These are phyloP conservation scores for Accipiter cooperii DNA, from an alignment of 2,113 vertebrate species.

Conservation along the genomic window DNA sequence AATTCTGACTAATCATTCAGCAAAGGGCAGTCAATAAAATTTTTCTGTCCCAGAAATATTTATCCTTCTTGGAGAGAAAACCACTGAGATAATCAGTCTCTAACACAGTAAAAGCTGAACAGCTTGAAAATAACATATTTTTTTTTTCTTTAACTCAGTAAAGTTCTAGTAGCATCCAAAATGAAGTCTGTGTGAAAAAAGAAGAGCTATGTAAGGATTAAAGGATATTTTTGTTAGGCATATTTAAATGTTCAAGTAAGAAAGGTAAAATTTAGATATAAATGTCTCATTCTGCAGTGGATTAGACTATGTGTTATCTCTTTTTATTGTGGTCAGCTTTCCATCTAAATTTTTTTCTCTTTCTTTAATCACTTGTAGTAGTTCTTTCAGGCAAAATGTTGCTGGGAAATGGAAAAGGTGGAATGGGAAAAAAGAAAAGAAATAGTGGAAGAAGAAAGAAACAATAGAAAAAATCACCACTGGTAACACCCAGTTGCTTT, in stretches of 20 bases:
- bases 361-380: not conserved
- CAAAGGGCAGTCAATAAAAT: not conserved
- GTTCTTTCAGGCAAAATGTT: not conserved
- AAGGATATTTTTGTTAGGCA: not conserved
- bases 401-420: not conserved
- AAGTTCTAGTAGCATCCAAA: not conserved
- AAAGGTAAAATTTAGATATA: not conserved
- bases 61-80: not conserved
- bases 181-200: not conserved
- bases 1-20: not conserved
- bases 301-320: not conserved
- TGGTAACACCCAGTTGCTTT: not conserved
- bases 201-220: not conserved
- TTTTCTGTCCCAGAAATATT: not conserved
- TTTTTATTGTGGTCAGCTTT: not conserved
- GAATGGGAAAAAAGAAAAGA: not conserved
- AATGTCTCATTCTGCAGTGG: not conserved
- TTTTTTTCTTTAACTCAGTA: not conserved
- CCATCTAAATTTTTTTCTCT: not conserved
- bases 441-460: not conserved
- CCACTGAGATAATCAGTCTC: not conserved
- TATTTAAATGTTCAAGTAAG: not conserved
- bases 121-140: not conserved
- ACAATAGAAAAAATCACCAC: not conserved
- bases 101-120: not conserved